Conservation (phyloP, 1,140 invertebrate species). For the Drosophila ohnishii region DNA sequence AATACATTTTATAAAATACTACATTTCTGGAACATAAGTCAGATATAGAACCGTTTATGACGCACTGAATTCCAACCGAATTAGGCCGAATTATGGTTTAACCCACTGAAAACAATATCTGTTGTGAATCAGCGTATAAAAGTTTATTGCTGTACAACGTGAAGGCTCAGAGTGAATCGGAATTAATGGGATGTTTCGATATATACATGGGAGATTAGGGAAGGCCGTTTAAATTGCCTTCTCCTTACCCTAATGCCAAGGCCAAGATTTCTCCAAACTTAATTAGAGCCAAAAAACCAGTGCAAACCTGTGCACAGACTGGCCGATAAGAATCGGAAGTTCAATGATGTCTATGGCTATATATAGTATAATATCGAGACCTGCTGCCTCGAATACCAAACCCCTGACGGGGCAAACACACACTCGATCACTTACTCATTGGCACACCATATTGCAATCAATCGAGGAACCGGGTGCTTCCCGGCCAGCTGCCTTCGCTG, state of each 20-base stretch:
- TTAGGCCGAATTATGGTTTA: constrained; percentile 12
- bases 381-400: constrained; percentile 53
- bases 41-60: constrained; percentile 15
- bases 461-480: constrained; percentile 52
- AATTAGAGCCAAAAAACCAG: background rate
- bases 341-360: constrained; percentile 50
- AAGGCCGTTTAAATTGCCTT: background rate
- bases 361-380: constrained; percentile 48
- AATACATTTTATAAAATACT: background rate
- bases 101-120: background rate
- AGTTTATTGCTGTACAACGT: background rate
- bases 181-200: background rate
- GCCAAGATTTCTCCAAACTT: background rate
- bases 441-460: constrained; percentile 18
- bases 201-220: background rate
- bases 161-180: constrained; percentile 12
- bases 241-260: background rate
- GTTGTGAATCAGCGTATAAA: constrained; percentile 4
- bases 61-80: constrained; percentile 5
- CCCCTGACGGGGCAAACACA: constrained; percentile 52
- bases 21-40: constrained; percentile 1
- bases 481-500: constrained; percentile 30
- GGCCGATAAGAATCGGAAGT: constrained; percentile 34
- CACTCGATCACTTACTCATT: constrained; percentile 45
- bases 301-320: constrained; percentile 23